These are phyloP conservation scores for Lepidurus couesii DNA, from an alignment of 1,140 invertebrate species.

Conservation along the genomic window DNA sequence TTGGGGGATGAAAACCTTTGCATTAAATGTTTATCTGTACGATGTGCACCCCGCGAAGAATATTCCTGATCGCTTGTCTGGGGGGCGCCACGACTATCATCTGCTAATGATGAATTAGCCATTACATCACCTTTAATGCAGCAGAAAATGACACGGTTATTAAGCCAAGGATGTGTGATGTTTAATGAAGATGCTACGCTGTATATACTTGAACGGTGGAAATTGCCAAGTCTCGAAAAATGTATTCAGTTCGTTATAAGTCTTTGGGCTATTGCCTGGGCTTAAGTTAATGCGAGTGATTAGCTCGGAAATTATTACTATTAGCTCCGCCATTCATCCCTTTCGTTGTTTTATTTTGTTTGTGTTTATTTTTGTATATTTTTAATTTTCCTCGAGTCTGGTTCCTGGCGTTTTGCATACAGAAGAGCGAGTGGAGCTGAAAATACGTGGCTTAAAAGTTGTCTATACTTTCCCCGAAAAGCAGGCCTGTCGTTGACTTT, in stretches of 20 bases:
- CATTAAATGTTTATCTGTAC: background rate
- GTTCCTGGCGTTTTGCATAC: background rate
- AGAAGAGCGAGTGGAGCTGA: background rate
- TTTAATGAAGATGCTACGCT: background rate
- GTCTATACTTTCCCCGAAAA: background rate
- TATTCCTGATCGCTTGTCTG: background rate
- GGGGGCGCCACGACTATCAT: background rate
- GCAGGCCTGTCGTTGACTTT: background rate
- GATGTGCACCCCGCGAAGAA: background rate
- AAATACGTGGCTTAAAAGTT: background rate
- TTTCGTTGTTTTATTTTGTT: no score
- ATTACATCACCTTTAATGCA: background rate
- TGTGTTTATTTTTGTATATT: no score
- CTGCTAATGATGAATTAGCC: background rate
- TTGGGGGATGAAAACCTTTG: background rate
- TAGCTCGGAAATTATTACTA: no score
- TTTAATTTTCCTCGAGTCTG: no score
- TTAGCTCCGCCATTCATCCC: no score
- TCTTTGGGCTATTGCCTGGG: background rate
- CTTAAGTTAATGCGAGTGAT: no score
- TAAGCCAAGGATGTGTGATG: background rate
- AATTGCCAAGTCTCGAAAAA: no score
- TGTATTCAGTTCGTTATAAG: background rate
- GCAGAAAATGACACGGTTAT: slow-evolving; percentile 5
- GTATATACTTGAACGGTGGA: background rate